These are phyloP conservation scores for Catagonus wagneri DNA, from an alignment of 2,113 vertebrate species.

Conservation along the genomic window DNA sequence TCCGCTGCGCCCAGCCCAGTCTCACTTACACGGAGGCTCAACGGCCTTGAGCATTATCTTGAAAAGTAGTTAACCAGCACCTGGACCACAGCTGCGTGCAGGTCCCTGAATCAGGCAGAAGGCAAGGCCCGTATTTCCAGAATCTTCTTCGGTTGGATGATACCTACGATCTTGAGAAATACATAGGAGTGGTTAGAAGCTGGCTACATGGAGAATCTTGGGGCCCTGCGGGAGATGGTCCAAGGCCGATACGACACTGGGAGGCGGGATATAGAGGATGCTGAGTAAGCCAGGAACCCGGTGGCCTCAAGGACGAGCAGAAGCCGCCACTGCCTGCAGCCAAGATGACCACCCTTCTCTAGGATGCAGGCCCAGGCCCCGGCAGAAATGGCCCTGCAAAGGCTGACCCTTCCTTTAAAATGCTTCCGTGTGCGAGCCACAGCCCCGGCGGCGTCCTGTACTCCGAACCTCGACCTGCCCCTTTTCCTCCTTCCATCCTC, in stretches of 20 bases:
- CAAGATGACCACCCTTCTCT: background rate
- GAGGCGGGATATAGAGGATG: background rate
- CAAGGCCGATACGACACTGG: fast-evolving
- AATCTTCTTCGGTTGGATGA: background rate
- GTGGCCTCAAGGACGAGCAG: background rate
- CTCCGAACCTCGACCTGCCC: fast-evolving
- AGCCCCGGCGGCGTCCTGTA: fast-evolving
- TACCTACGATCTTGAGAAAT: background rate
- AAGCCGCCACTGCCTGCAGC: background rate
- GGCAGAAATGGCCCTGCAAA: fast-evolving
- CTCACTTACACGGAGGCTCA: fast-evolving
- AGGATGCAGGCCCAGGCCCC: background rate
- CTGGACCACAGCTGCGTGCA: too few species aligned
- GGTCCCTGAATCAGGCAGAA: background rate
- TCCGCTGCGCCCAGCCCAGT: background rate
- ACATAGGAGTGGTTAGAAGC: background rate
- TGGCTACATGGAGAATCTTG: background rate
- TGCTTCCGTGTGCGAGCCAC: background rate
- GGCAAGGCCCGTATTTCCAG: background rate
- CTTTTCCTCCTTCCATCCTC: background rate
- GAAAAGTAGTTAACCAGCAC: background rate
- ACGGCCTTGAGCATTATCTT: background rate
- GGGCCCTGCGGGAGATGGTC: fast-evolving
- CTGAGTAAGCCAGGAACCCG: background rate
- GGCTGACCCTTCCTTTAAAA: background rate